Evolutionary conservation across 1,140 invertebrate species (phyloP).

Genomic region (Argopecten irradians): DNA sequence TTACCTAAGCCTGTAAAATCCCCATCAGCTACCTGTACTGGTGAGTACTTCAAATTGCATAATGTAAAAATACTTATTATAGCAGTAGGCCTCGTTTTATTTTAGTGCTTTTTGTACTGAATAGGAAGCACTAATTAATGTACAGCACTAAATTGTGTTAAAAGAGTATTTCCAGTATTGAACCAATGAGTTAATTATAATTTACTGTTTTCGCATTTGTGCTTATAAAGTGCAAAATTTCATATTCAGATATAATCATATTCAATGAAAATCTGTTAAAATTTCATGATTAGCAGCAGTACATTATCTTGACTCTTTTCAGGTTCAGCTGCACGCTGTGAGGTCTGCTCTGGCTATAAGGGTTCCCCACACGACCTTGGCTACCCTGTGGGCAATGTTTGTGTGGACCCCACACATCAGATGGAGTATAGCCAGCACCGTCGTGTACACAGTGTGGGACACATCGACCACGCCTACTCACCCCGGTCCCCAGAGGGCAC

Average conservation of each 20-base stretch:
- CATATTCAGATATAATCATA: too few relatives aligned
- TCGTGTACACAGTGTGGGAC: conserved; percentile 71
- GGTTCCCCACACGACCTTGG: conserved; percentile 35
- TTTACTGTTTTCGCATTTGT: too few relatives aligned
- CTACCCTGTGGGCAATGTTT: conserved; percentile 49
- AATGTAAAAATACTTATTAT: neutral
- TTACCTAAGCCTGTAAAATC: conserved; percentile 55
- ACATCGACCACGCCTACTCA: conserved; percentile 63
- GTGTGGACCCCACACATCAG: conserved; percentile 48
- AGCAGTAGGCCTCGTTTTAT: too few relatives aligned
- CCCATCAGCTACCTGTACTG: conserved; percentile 56
- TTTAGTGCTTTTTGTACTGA: too few relatives aligned
- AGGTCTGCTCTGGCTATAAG: conserved; percentile 53
- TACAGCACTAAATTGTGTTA: too few relatives aligned
- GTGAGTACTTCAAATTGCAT: conserved; percentile 40
- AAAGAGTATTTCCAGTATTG: too few relatives aligned
- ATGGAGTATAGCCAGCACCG: conserved; percentile 66
- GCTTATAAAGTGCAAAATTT: too few relatives aligned
- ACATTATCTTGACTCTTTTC: conserved; percentile 30
- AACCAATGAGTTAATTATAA: too few relatives aligned
- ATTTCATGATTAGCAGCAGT: too few relatives aligned
- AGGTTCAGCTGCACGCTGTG: conserved; percentile 56
- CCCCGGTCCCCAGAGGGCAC: conserved; percentile 57
- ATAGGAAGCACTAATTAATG: too few relatives aligned
- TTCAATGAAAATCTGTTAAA: too few relatives aligned